Evolutionary conservation across 2,797 vertebrate species (phyloP).

Genomic region (Scomberomorus guttatus): DNA sequence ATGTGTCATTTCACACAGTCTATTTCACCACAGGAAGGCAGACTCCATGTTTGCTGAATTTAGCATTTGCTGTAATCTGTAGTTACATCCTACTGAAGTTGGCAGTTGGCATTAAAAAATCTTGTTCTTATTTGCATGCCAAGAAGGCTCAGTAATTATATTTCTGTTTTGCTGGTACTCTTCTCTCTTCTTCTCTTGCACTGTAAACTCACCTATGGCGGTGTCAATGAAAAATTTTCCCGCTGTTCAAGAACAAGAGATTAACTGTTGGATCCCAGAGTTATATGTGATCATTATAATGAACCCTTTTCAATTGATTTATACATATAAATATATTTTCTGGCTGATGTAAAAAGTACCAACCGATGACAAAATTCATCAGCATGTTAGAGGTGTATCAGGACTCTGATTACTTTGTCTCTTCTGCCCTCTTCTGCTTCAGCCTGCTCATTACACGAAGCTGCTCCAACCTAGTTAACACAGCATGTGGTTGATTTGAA

Average conservation of each 20-base stretch:
- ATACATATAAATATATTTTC: neutral
- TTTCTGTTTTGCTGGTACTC: too few relatives aligned
- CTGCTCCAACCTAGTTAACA: neutral
- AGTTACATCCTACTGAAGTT: neutral
- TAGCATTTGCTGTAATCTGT: neutral
- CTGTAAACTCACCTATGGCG: too few relatives aligned
- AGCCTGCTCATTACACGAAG: slow-evolving; percentile 48
- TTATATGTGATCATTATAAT: neutral
- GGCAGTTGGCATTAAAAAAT: too few relatives aligned
- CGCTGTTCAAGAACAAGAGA: neutral
- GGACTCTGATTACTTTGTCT: slow-evolving; percentile 37
- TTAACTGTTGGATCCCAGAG: neutral
- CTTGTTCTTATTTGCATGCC: too few relatives aligned
- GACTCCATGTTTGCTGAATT: too few relatives aligned
- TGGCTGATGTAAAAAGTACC: neutral
- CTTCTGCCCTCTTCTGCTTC: slow-evolving; percentile 69
- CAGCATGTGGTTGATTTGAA: neutral
- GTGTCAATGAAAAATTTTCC: neutral
- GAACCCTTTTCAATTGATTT: neutral
- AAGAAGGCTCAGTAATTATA: too few relatives aligned
- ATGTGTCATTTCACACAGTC: too few relatives aligned
- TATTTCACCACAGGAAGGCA: neutral
- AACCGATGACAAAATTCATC: neutral
- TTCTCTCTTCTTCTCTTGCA: too few relatives aligned
- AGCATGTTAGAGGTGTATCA: neutral